Evolutionary conservation across 1,140 invertebrate genomes (phyloP), one percentile per base, ranked within the genome.

Genomic region (Ips typographus): DNA sequence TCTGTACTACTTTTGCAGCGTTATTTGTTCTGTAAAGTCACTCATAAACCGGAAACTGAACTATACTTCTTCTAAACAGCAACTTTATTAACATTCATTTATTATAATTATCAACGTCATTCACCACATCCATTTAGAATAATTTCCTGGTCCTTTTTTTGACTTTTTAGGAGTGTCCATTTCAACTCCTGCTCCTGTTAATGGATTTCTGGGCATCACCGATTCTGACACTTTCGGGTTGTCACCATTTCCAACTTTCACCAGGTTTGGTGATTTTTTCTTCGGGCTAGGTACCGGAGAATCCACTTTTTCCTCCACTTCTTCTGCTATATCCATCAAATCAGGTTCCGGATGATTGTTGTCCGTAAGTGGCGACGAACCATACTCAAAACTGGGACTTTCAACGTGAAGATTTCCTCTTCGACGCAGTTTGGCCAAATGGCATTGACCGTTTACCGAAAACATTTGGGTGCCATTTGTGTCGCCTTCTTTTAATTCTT

Each of bases 381-480:
- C 71, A 53, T 72, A 72, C n/a, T 70, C 67, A 65, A 72, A 72
- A 49, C 61, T 69, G 7, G 68, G 51, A 6, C 62, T 65, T 4
- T 40, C 55, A 3, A 43, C 22, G 47, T 70, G 60, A 8, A 67
- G 64, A 42, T 68, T 70, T 55, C 69, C 63, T 53, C 70, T 70
- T 37, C 70, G 67, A 49, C 53, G 53, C 43, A 67, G 60, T 57
- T 70, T 72, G 5, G 65, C 22, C 43, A 73, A 47, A 2, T 70
- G 70, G 70, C 68, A 73, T 8, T 42, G 57, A 36, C 75, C 75
- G 58, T 75, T 76, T 5, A 75, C 73, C 22, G 75, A 76, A 59
- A 76, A 75, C 55, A 76, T 75, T 68, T 72, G 68, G 36, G 58
- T 76, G n/a, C 75, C 75, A 49, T 71, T 71, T 6, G 71, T 74